These are phyloP conservation scores for Willisornis vidua DNA, from an alignment of 2,113 vertebrate species.

Conservation along the genomic window DNA sequence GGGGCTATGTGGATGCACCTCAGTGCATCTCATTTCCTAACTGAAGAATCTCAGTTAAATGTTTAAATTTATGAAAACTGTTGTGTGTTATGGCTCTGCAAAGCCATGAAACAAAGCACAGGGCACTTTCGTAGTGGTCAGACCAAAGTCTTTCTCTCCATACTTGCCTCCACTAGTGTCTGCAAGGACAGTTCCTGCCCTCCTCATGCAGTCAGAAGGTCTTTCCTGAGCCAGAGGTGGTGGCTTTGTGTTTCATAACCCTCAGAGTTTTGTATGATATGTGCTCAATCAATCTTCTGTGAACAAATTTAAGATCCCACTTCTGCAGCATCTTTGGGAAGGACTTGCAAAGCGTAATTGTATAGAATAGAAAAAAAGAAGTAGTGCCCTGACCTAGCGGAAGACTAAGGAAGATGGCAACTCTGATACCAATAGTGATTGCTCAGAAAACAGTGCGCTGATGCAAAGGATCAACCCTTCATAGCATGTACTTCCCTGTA, in stretches of 20 bases:
- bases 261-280: neutral
- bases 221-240: neutral
- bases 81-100: neutral
- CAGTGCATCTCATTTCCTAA: neutral
- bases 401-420: neutral
- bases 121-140: neutral
- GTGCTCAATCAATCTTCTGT: rapidly evolving
- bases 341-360: neutral
- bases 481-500: neutral
- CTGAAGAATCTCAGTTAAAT: neutral
- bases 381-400: neutral
- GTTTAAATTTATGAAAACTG: neutral
- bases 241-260: neutral
- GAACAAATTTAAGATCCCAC: neutral
- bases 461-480: neutral
- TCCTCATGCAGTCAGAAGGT: neutral
- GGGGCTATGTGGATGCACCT: too few species aligned
- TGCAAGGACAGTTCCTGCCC: neutral
- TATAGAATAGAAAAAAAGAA: neutral
- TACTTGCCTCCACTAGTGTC: neutral
- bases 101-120: neutral
- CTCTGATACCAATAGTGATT: neutral
- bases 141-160: neutral
- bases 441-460: neutral
- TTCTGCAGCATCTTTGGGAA: neutral